Conservation (phyloP, 1,140 invertebrate species). For the Vanessa tameamea region DNA sequence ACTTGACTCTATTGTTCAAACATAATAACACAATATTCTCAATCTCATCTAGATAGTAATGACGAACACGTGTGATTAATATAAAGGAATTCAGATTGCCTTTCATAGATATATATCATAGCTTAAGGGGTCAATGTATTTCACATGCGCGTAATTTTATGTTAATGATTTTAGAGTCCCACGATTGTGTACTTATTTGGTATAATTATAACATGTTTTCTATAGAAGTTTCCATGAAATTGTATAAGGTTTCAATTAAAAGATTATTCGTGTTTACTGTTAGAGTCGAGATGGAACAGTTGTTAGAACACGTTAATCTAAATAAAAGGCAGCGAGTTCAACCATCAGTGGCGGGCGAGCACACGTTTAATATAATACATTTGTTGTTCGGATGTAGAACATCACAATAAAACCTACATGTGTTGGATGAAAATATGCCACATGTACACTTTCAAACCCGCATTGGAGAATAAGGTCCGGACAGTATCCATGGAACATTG, state of each 20-base stretch:
- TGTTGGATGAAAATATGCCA: no score
- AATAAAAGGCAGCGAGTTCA: no score
- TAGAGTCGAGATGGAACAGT: no score
- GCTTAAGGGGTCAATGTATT: conserved; percentile 49
- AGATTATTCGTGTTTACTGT: no score
- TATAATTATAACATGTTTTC: background rate
- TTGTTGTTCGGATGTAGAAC: no score
- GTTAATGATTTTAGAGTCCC: conserved; percentile 46
- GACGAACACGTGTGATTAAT: conserved; percentile 33
- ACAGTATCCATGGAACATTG: no score
- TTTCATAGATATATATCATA: conserved; percentile 35
- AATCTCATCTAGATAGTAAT: conserved; percentile 38
- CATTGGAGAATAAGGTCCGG: no score
- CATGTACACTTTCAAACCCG: no score
- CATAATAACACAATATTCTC: conserved; percentile 36
- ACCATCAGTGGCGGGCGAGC: no score
- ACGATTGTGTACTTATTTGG: conserved; percentile 26
- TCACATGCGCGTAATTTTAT: conserved; percentile 51
- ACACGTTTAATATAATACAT: no score
- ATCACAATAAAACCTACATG: no score
- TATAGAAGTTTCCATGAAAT: background rate
- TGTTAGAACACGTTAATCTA: no score
- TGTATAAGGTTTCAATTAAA: background rate
- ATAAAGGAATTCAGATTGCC: conserved; percentile 36
- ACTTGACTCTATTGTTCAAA: conserved; percentile 36